phyloP scores from a whole-genome alignment of 2,888 invertebrate species.

The Xestobium rufovillosum region DNA sequence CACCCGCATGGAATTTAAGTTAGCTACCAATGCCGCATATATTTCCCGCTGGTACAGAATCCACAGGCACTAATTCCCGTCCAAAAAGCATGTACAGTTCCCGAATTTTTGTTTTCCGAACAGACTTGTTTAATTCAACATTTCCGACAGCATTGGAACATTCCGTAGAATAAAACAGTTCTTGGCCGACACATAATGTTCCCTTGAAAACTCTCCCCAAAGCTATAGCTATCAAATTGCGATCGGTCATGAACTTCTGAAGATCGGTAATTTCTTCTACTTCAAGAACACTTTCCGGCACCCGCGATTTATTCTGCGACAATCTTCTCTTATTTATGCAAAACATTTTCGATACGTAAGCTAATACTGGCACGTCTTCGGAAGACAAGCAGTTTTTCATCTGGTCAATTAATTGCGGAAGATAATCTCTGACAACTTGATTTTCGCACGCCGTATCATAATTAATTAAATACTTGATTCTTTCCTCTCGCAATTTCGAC shows the following conservation, averaged over 20 bases:
- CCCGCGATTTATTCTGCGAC: conserved; percentile 73
- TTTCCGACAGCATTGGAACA: conserved; percentile 60
- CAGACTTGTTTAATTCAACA: conserved; percentile 45
- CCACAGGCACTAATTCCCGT: conserved; percentile 73
- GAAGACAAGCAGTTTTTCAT: conserved; percentile 33
- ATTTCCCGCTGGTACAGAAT: conserved; percentile 81
- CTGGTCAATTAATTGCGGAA: conserved; percentile 50
- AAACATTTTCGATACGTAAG: conserved; percentile 86
- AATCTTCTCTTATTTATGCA: conserved; percentile 65
- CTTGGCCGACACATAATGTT: conserved; percentile 64
- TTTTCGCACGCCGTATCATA: conserved; percentile 45
- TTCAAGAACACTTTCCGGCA: conserved; percentile 42
- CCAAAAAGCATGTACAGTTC: conserved; percentile 90
- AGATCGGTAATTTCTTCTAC: conserved; percentile 32
- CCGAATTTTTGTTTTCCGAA: conserved; percentile 57
- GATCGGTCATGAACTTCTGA: neutral
- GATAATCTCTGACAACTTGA: conserved; percentile 61
- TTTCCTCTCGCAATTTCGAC: conserved; percentile 61
- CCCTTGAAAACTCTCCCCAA: conserved; percentile 94
- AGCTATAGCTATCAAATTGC: conserved; percentile 68
- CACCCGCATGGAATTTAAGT: too few species aligned
- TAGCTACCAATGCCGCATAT: conserved; percentile 83
- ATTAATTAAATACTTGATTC: conserved; percentile 77
- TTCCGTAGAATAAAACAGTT: conserved; percentile 78
- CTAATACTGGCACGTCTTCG: conserved; percentile 58